Conservation (phyloP, 2,888 invertebrate species). For the Sinhomidia bicolor region DNA sequence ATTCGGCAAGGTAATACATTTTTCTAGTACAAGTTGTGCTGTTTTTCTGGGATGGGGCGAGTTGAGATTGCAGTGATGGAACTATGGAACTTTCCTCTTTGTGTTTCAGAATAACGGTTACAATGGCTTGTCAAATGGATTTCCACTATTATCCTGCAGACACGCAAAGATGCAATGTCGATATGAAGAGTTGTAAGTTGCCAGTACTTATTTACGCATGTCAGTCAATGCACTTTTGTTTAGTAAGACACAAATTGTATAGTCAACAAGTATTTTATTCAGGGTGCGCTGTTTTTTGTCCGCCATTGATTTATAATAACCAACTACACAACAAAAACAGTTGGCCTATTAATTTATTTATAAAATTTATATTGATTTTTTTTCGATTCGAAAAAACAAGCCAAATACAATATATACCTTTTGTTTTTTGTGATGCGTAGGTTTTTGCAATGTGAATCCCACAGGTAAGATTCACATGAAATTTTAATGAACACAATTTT, state of each 20-base stretch:
- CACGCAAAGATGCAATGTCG: slow-evolving; percentile 80
- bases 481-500: slow-evolving; percentile 18
- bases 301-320: too few species aligned
- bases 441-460: neutral
- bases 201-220: too few species aligned
- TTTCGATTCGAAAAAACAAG: too few species aligned
- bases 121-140: slow-evolving; percentile 80
- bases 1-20: slow-evolving; percentile 79
- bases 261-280: too few species aligned
- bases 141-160: slow-evolving; percentile 80
- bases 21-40: neutral
- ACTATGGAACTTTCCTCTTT: neutral
- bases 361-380: neutral
- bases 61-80: neutral
- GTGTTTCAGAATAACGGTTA: slow-evolving; percentile 78
- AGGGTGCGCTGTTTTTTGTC: too few species aligned
- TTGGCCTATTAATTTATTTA: neutral
- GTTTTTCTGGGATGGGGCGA: neutral
- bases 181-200: slow-evolving; percentile 80
- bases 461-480: neutral
- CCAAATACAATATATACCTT: too few species aligned
- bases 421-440: too few species aligned
- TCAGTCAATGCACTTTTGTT: too few species aligned
- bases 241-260: too few species aligned
- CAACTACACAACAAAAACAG: neutral